Conservation (phyloP, 1,140 invertebrate species). For the Rhagoletis zephyria region DNA sequence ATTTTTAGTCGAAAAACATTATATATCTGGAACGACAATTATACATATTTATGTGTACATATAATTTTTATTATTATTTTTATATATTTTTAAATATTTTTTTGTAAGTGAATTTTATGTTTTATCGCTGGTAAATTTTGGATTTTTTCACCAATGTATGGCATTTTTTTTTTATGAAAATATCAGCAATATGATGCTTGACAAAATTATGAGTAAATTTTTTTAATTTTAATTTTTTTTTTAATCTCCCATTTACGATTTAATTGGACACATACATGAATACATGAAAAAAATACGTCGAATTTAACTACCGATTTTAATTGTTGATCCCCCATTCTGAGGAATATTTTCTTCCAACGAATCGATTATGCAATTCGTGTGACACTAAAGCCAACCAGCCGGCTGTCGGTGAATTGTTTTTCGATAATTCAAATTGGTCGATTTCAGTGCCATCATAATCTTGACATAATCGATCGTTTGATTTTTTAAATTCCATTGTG, state of each 20-base stretch:
- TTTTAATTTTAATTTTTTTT: not conserved
- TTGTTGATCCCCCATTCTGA: not conserved
- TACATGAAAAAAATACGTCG: slow-evolving; percentile 15
- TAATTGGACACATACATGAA: slow-evolving; percentile 37
- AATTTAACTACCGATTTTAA: slow-evolving; percentile 24
- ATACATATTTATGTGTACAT: slow-evolving; percentile 7
- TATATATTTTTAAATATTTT: not conserved
- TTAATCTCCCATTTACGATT: not conserved
- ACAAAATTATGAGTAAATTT: not conserved
- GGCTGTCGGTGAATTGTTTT: not conserved
- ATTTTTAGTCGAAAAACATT: slow-evolving; percentile 30
- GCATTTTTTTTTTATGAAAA: slow-evolving; percentile 13
- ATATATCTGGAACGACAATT: slow-evolving; percentile 39
- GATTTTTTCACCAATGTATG: not conserved
- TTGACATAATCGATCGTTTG: slow-evolving; percentile 46
- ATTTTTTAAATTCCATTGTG: slow-evolving; percentile 54
- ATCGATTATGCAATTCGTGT: slow-evolving; percentile 42
- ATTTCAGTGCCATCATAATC: not conserved
- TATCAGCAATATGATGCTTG: not conserved
- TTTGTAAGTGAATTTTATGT: too few species aligned
- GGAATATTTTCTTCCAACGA: slow-evolving; percentile 16
- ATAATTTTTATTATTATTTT: not conserved
- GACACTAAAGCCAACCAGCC: not conserved
- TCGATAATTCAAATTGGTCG: not conserved
- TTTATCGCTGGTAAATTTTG: not conserved